Percentiles rank a stretch among this genome's conserved stretches.
phyloP scores from a whole-genome alignment of 2,113 vertebrate genomes.

The human region DNA sequence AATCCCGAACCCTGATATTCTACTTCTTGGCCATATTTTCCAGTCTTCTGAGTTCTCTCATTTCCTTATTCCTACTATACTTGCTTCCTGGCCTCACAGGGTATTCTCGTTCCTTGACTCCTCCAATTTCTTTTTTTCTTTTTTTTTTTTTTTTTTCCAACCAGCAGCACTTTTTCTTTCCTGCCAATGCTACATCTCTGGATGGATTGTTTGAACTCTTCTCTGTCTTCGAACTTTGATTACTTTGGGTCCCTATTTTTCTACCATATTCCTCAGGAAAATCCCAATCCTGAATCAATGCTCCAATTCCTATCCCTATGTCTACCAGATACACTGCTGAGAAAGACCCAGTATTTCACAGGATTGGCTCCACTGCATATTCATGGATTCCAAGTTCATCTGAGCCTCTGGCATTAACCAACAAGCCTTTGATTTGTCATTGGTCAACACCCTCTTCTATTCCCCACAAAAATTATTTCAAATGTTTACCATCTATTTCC shows the following conservation, averaged over 20 bases:
- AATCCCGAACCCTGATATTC: not conserved
- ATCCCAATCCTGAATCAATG: not conserved
- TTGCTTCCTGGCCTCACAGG: not conserved
- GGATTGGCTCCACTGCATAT: not conserved
- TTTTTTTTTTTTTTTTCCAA: not conserved
- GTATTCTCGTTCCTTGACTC: not conserved
- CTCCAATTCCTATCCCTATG: not conserved
- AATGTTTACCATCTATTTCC: not conserved
- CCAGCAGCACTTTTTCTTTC: not conserved
- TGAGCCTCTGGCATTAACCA: not conserved
- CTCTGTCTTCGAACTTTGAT: not conserved
- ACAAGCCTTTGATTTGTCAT: not conserved
- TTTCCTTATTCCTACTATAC: not conserved
- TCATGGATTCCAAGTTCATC: not conserved
- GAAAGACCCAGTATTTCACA: not conserved
- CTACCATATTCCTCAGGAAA: not conserved
- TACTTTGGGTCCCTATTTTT: not conserved
- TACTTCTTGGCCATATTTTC: not conserved
- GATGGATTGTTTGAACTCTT: not conserved
- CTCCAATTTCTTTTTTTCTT: not conserved
- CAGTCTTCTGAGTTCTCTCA: not conserved
- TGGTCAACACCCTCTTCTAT: not conserved
- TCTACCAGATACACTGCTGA: not conserved
- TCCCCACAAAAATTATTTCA: not conserved
- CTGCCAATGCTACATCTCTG: not conserved